Evolutionary conservation across 1,140 invertebrate species (phyloP), one percentile per base, ranked within the genome.

Genomic region (Sesamia nonagrioides): DNA sequence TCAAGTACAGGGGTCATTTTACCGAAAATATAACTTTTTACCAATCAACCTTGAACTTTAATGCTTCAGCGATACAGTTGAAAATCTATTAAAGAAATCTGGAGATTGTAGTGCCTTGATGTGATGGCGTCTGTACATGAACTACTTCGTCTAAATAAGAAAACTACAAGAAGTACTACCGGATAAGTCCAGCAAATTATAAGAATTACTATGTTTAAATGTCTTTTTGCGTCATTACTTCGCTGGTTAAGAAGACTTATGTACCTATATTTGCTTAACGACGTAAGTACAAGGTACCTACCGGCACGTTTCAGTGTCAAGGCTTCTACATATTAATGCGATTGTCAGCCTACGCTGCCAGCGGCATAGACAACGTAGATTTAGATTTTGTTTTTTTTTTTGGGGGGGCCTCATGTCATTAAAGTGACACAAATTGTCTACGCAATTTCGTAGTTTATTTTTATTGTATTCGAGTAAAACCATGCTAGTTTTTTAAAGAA

Each of bases 241-340:
- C 17, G 33, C 37, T 54, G 18, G 21, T 54, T 71, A 69, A 50
- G 66, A 33, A 27, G 45, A 48, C 45, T 69, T 69, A 69, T 69
- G 9, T 54, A 54, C n/a, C n/a, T 52, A 13, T 13, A 27, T 27
- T 18, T 58, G 27, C 33, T 50, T 58, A 33, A 58, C 54, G 11
- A 33, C 15, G 54, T 56, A 56, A 3, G 48, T 71, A 50, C 1
- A 52, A 71, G 48, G 40, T 33, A 27, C 50, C 35, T 33, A 27
- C 50, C 35, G 17, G 48, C 68, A 71, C 68, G 68, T 50, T 33
- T 71, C 68, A 71, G n/a, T 52, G 68, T 71, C 68, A 71, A 71
- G 48, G 68, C 33, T 35, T 4, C 52, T 21, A 21, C 21, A 33
- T 69, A 50, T 35, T 54, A 71, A 21, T 3, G 48, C 13, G 27